phyloP scores from a whole-genome alignment of 2,797 vertebrate genomes.

The Cossypha caffra region DNA sequence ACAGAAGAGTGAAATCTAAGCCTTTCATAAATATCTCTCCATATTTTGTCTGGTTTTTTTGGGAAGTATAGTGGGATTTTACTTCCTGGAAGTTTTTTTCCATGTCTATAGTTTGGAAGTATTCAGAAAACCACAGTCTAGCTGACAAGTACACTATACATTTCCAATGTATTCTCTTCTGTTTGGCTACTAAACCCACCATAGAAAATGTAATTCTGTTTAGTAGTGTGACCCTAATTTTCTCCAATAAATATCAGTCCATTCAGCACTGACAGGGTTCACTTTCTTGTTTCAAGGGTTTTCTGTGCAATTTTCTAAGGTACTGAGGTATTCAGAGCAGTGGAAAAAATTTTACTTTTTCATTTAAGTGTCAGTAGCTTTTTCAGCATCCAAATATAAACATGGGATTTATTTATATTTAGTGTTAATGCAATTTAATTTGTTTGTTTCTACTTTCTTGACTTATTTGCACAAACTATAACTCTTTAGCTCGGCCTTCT shows the following conservation, averaged over 20 bases:
- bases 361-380: background rate
- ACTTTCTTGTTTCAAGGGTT: background rate
- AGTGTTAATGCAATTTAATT: background rate
- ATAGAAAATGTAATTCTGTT: background rate
- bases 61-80: background rate
- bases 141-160: background rate
- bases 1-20: background rate
- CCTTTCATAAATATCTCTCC: background rate
- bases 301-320: background rate
- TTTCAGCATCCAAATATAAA: background rate
- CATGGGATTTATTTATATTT: background rate
- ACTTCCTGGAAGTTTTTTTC: slow-evolving; percentile 36
- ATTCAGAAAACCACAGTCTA: slow-evolving; percentile 30
- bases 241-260: background rate
- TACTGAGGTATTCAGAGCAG: background rate
- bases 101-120: background rate
- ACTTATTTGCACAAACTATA: background rate
- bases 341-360: background rate
- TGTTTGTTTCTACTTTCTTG: background rate
- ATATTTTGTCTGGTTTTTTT: background rate
- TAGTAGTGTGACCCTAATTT: background rate
- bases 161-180: background rate
- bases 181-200: background rate
- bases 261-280: background rate
- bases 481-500: background rate